Evolutionary conservation across 2,888 invertebrate species (phyloP), one percentile per base, ranked within the genome.

Genomic region (Drosophila borborema): DNA sequence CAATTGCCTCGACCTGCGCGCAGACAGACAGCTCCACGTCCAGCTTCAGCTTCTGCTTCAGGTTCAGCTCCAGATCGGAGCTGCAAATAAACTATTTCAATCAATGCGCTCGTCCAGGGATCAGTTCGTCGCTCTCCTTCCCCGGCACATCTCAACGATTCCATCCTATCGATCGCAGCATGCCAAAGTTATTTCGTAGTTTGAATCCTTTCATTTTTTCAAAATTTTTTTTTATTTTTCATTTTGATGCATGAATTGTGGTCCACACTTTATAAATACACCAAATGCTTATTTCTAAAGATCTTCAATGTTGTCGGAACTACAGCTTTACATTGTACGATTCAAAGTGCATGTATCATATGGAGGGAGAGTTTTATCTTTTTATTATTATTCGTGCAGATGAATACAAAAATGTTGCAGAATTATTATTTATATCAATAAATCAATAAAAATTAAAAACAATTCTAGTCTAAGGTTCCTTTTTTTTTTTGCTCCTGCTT

Each of bases 11-110:
- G 12, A 60, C 64, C 59, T 41, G 59, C 34, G 38, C 38, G 64
- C 64, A 54, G 53, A 49, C 51, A 58, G 64, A 68, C 76, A 70
- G 70, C 49, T 66, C 28, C 74, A 68, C 45, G 62, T 63, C 63
- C 64, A 60, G 72, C 79, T 51, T 38, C 79, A 68, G 61, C 9
- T 18, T 18, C 31, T 9, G 43, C 6, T 64, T 18, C 74, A 70
- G 43, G 43, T 63, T 53, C 64, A 56, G 74, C 68, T 66, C 46
- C 79, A 65, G 69, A 66, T 78, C 71, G 75, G 61, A 69, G 70
- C 88, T 81, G 86, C 86, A 86, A 89, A 89, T 87, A 87, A 85
- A 87, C 89, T 87, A 87, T 87, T 89, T 87, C 85, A 89, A 87
- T 86, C 85, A 86, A 85, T 88, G 83, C 81, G 62, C 69, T 76